Percentiles rank a stretch among this genome's conserved stretches.
Evolutionary conservation across 2,888 invertebrate species (phyloP).

Genomic region (Siphonodentalium dalli): DNA sequence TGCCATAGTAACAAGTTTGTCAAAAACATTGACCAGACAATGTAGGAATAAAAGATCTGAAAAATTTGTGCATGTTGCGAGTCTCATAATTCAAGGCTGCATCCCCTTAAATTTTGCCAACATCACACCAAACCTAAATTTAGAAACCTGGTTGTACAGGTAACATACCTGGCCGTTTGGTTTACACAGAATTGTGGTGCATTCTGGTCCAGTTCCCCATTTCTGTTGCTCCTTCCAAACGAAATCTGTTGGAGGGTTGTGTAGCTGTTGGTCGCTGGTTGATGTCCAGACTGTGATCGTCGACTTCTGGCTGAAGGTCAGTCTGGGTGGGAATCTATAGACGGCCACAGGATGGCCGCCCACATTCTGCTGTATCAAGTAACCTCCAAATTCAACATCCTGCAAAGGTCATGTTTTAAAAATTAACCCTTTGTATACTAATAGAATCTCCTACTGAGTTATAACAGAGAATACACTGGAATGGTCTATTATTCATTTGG

Average conservation of each 20-base stretch:
- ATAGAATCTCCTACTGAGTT: background rate
- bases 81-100: too few species aligned
- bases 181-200: conserved; percentile 63
- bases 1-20: too few species aligned
- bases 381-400: conserved; percentile 62
- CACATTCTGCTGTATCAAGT: conserved; percentile 63
- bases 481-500: too few species aligned
- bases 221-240: conserved; percentile 62
- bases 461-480: too few species aligned
- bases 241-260: conserved; percentile 62
- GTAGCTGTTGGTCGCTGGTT: conserved; percentile 49
- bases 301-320: conserved; percentile 48
- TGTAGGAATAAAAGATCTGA: too few species aligned
- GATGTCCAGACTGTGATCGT: conserved; percentile 62
- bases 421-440: background rate
- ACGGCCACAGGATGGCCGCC: conserved; percentile 63
- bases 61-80: too few species aligned
- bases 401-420: too few species aligned
- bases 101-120: too few species aligned
- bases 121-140: too few species aligned
- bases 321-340: conserved; percentile 60
- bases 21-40: too few species aligned
- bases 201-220: conserved; percentile 65
- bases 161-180: conserved; percentile 62
- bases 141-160: too few species aligned